Conservation (phyloP, 2,888 invertebrate genomes). For the Acrocyrtus sp. region DNA sequence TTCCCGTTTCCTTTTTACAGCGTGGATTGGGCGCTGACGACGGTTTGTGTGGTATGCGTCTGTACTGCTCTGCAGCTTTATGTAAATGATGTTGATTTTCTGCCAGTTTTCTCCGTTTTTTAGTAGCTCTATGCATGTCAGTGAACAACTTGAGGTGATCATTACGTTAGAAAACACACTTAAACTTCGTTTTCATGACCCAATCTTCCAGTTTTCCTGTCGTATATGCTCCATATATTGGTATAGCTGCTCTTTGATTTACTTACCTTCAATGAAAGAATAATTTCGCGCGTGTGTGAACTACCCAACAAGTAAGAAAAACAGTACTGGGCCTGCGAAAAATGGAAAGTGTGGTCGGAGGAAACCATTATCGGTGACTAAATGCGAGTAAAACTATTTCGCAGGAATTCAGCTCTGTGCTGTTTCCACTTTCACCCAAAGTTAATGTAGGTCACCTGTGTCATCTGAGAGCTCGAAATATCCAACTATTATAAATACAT, state of each 20-base stretch:
- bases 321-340: constrained; percentile 5
- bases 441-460: too few relatives aligned
- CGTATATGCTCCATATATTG: background rate
- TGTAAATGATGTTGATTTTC: constrained; percentile 20
- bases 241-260: constrained; percentile 32
- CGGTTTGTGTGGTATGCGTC: background rate
- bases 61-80: background rate
- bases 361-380: constrained; percentile 35
- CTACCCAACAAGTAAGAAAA: constrained; percentile 14
- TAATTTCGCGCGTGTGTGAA: constrained; percentile 35
- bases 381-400: too few relatives aligned
- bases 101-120: too few relatives aligned
- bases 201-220: constrained; percentile 4
- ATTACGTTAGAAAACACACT: too few relatives aligned
- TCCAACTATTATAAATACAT: too few relatives aligned
- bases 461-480: too few relatives aligned
- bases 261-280: constrained; percentile 35
- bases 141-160: too few relatives aligned
- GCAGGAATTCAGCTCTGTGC: too few relatives aligned
- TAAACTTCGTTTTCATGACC: too few relatives aligned
- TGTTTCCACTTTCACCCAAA: too few relatives aligned
- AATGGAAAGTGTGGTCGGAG: constrained; percentile 16
- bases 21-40: constrained; percentile 17
- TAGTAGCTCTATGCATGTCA: too few relatives aligned
- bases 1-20: constrained; percentile 34